These are phyloP conservation scores for Nymphalis io DNA, from an alignment of 1,140 invertebrate genomes.

Conservation along the genomic window DNA sequence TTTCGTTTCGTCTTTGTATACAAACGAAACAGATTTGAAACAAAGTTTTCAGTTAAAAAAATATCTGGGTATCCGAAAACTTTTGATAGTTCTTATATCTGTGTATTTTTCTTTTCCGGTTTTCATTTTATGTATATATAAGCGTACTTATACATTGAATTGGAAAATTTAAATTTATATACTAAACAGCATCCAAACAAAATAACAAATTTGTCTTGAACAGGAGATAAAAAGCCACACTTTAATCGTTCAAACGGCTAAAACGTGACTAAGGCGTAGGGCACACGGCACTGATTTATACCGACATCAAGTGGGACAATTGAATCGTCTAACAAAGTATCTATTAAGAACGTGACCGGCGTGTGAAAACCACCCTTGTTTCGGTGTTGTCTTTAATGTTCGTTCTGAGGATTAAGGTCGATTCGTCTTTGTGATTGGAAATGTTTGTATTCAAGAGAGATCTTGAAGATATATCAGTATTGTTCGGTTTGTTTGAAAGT, in stretches of 20 bases:
- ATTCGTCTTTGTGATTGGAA: constrained; percentile 30
- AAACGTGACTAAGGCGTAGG: constrained; percentile 21
- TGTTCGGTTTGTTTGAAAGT: constrained; percentile 4
- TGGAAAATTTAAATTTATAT: too few species aligned
- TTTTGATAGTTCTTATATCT: too few species aligned
- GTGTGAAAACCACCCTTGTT: constrained; percentile 19
- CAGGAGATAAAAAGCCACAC: constrained; percentile 3
- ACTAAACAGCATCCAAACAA: neutral
- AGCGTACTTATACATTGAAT: too few species aligned
- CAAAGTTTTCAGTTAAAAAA: too few species aligned
- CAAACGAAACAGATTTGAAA: too few species aligned
- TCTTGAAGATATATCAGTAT: constrained; percentile 11
- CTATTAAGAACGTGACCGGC: constrained; percentile 40
- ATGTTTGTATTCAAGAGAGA: constrained; percentile 25
- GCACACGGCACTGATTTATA: constrained; percentile 34
- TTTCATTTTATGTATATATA: too few species aligned
- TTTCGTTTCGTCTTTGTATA: too few species aligned
- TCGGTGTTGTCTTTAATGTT: constrained; percentile 30
- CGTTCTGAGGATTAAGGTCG: constrained; percentile 32
- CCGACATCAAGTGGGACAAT: constrained; percentile 39
- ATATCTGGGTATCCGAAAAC: too few species aligned
- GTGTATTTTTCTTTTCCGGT: too few species aligned
- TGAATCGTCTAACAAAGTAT: constrained; percentile 43
- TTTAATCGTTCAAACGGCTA: constrained; percentile 20
- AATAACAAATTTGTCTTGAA: neutral